Evolutionary conservation across 2,888 invertebrate species (phyloP), one percentile per base, ranked within the genome.

Genomic region (Chrysolina americana): DNA sequence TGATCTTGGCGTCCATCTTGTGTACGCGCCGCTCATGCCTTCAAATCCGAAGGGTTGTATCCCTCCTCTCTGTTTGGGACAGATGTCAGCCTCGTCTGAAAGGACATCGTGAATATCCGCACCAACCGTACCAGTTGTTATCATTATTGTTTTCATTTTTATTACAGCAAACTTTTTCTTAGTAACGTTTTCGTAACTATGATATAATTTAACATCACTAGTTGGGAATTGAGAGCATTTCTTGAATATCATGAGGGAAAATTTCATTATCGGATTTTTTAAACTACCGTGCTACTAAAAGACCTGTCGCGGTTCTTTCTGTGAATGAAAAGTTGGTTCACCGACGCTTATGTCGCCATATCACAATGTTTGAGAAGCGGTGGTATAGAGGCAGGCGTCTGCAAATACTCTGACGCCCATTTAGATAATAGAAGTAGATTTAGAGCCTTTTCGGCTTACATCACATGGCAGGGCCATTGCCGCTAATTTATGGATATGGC

Each of bases 401-500:
- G 86, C 86, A 87, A 86, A 86, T 87, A 86, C 85, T 85, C 85
- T 83, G 85, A 83, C 86, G 84, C 85, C 86, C 86, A 87, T 87
- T 87, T 87, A 87, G 87, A 87, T 87, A 87, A 86, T 86, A 86
- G 85, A 85, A 85, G 86, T 84, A 85, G 87, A 87, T 87, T 86
- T 86, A 87, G 84, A 83, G 86, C 86, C 83, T 86, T 87, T 86
- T 86, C 85, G 86, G 86, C 85, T 86, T 85, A 86, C 84, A 76
- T 87, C 86, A 87, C 86, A 86, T 84, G 85, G 83, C 85, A 48
- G 85, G 80, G 82, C 84, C 83, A 82, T 84, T 84, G 81, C 80
- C 76, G 75, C 83, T 85, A 86, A 87, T 87, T 87, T 87, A 87
- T 86, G 85, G 84, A 83, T 86, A 85, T 85, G 81, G 83, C 81